Evolutionary conservation across 92 coral and sea anemone species (phyloP).

Genomic region (Micromussa lordhowensis): DNA sequence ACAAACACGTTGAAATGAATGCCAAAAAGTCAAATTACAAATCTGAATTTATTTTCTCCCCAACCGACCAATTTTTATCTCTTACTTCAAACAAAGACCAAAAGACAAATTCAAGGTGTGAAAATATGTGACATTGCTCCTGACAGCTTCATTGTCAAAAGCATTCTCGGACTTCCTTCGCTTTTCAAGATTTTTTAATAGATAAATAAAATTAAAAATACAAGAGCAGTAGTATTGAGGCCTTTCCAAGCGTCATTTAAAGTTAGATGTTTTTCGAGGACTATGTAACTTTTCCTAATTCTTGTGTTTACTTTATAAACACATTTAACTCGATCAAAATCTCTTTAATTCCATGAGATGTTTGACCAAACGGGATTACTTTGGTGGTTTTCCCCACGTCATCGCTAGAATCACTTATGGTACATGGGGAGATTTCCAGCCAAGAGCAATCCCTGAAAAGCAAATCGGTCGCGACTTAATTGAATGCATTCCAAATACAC

Average conservation of each 20-base stretch:
- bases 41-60: not conserved
- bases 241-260: conserved; percentile 21
- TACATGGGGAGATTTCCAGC: conserved; percentile 1
- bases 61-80: not conserved
- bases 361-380: not conserved
- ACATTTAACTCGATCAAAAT: conserved; percentile 1
- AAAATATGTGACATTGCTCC: not conserved
- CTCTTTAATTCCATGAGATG: conserved; percentile 9
- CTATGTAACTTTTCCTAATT: conserved; percentile 4
- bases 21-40: not conserved
- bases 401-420: not conserved
- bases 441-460: not conserved
- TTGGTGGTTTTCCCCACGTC: conserved; percentile 24
- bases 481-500: not conserved
- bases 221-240: not conserved
- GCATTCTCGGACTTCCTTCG: conserved; percentile 25
- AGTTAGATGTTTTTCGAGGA: conserved; percentile 20
- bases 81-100: not conserved
- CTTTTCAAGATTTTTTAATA: conserved; percentile 17
- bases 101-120: not conserved
- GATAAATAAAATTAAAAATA: conserved; percentile 13
- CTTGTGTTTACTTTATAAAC: conserved; percentile 27
- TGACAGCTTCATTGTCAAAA: conserved; percentile 27
- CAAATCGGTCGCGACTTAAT: conserved; percentile 4
- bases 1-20: not conserved